phyloP scores from a whole-genome alignment of 1,140 invertebrate genomes.

The Hylyphantes graminicola region DNA sequence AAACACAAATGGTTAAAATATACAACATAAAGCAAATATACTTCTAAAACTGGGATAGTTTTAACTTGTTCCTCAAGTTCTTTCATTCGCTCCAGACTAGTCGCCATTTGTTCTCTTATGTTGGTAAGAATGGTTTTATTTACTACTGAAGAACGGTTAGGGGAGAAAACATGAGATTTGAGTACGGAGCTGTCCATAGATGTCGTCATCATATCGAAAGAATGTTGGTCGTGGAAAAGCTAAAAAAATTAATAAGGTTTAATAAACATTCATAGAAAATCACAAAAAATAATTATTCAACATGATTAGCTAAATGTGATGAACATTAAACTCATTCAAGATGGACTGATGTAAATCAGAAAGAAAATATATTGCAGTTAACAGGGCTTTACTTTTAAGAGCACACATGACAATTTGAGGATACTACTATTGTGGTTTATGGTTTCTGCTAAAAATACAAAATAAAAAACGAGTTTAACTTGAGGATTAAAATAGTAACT shows the following conservation, averaged over 20 bases:
- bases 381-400: no score
- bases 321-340: no score
- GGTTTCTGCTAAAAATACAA: no score
- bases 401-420: no score
- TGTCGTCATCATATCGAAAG: conserved; percentile 15
- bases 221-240: not conserved
- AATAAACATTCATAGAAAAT: not conserved
- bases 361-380: no score
- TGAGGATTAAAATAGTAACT: no score
- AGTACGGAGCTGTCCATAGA: not conserved
- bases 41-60: conserved; percentile 83
- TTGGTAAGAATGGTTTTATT: conserved; percentile 58
- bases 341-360: no score
- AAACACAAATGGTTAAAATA: no score
- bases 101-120: conserved; percentile 81
- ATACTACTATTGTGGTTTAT: no score
- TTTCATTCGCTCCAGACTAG: conserved; percentile 79
- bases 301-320: no score
- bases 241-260: not conserved
- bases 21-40: conserved; percentile 64
- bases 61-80: conserved; percentile 88
- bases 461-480: no score
- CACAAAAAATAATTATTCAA: no score
- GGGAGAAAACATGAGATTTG: conserved; percentile 14
- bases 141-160: conserved; percentile 47